A percentile compares a stretch with the other conserved stretches of the same genome.
These are phyloP conservation scores for Scophthalmus maximus DNA, from an alignment of 2,113 vertebrate species.

Conservation along the genomic window DNA sequence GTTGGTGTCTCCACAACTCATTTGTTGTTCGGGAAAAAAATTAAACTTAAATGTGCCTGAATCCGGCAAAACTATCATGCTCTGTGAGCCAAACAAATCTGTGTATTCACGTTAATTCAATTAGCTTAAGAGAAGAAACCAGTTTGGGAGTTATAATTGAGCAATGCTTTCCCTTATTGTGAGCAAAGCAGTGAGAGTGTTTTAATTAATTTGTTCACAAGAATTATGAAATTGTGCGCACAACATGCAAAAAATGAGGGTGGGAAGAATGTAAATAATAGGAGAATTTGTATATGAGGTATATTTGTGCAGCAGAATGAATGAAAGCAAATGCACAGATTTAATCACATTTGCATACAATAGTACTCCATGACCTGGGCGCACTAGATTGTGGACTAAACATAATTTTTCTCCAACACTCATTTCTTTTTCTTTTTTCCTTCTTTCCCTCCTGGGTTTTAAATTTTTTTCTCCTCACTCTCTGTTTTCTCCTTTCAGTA, in stretches of 20 bases:
- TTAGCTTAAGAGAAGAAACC: not conserved
- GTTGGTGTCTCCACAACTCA: not conserved
- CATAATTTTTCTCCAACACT: too few relatives aligned
- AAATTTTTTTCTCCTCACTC: not conserved
- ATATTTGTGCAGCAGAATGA: not conserved
- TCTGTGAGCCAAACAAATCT: conserved; percentile 1
- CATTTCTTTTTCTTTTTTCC: not conserved
- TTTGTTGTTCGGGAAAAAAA: not conserved
- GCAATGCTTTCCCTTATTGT: conserved; percentile 15
- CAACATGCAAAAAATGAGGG: not conserved
- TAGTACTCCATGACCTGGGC: not conserved
- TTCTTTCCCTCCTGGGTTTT: not conserved
- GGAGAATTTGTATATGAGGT: not conserved
- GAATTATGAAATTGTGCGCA: conserved; percentile 27
- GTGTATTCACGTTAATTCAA: conserved; percentile 9
- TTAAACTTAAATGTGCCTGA: not conserved
- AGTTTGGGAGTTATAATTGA: conserved; percentile 14
- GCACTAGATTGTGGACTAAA: not conserved
- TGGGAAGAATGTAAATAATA: not conserved
- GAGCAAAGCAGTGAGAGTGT: not conserved
- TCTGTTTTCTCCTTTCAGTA: conserved; percentile 2
- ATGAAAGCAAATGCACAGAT: not conserved
- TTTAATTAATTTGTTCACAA: not conserved
- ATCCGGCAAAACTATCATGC: not conserved
- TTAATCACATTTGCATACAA: conserved; percentile 27